phyloP scores from a whole-genome alignment of 2,113 vertebrate genomes.

The Pionites leucogaster region DNA sequence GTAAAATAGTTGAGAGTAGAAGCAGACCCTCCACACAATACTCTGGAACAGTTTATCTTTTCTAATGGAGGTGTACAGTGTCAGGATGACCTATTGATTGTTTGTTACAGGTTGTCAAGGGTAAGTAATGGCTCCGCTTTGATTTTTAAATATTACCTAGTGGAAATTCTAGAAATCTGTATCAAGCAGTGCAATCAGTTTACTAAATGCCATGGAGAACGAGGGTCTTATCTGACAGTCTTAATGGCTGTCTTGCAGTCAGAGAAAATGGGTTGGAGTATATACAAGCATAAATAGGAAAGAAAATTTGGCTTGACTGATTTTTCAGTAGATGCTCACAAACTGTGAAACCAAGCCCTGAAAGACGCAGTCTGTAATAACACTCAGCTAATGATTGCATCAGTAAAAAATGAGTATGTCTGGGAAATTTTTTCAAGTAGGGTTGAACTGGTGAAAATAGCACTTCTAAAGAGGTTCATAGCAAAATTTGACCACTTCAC shows the following conservation, averaged over 20 bases:
- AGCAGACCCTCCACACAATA: not conserved
- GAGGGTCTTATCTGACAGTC: not conserved
- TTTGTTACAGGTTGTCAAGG: not conserved
- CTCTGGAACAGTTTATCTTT: not conserved
- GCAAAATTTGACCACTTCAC: not conserved
- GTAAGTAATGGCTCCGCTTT: not conserved
- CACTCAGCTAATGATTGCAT: not conserved
- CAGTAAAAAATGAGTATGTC: not conserved
- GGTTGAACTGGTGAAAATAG: not conserved
- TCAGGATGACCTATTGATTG: not conserved
- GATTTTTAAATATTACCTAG: constrained; percentile 29
- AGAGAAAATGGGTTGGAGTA: not conserved
- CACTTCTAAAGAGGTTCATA: not conserved
- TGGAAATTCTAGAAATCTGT: not conserved
- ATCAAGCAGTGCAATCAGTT: not conserved
- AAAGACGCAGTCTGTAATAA: not conserved
- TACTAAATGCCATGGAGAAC: not conserved
- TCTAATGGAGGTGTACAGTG: not conserved
- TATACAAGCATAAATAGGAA: not conserved
- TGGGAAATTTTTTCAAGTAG: not conserved
- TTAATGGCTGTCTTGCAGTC: not conserved
- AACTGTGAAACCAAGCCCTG: fast-evolving
- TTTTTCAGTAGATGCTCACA: not conserved
- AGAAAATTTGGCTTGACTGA: not conserved
- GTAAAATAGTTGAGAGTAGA: not conserved